Conservation (phyloP, 2,113 vertebrate genomes). For the Prunella fulvescens region DNA sequence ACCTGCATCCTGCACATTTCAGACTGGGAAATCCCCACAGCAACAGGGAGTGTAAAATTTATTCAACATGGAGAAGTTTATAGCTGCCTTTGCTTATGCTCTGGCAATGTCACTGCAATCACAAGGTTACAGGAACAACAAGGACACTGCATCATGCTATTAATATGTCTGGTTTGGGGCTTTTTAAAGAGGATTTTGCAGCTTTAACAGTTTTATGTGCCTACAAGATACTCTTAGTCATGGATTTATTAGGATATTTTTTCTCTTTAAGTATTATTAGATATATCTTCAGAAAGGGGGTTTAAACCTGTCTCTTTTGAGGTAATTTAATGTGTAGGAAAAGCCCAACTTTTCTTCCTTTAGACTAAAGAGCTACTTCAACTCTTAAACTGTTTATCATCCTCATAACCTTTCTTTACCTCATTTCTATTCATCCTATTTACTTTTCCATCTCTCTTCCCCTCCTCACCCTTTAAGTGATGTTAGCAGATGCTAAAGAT, state of each 20-base stretch:
- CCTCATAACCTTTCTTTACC: neutral
- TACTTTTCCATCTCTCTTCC: neutral
- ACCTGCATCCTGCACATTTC: neutral
- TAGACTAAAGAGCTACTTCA: neutral
- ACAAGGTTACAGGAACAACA: neutral
- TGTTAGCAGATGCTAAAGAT: neutral
- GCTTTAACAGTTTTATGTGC: conserved; percentile 37
- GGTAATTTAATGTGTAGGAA: neutral
- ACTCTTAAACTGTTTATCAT: neutral
- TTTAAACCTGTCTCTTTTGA: conserved; percentile 21
- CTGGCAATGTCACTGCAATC: conserved; percentile 13
- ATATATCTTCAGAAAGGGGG: neutral
- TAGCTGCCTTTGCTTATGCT: neutral
- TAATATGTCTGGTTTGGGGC: neutral
- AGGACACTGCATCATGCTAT: neutral
- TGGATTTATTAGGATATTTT: conserved; percentile 38
- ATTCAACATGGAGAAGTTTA: neutral
- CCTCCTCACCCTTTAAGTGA: neutral
- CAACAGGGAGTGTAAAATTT: neutral
- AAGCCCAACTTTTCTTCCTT: neutral
- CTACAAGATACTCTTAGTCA: conserved; percentile 22
- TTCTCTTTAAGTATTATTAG: conserved; percentile 11
- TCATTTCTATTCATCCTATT: neutral
- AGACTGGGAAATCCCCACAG: neutral
- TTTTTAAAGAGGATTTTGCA: conserved; percentile 22